phyloP scores from a whole-genome alignment of 2,113 vertebrate species.

The Zosterops hypoxanthus region DNA sequence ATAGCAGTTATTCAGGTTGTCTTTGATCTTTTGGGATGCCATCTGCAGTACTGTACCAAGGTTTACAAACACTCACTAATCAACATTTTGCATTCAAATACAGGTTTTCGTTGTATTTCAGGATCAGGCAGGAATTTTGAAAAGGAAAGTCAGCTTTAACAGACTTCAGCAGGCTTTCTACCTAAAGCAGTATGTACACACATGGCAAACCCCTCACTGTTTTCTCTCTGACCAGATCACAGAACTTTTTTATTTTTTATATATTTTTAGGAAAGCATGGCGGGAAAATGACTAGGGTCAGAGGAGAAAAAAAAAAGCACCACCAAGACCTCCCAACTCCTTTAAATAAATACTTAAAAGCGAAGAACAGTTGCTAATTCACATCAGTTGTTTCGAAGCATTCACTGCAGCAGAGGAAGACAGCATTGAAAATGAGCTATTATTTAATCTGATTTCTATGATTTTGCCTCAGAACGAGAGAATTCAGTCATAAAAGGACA shows the following conservation, averaged over 20 bases:
- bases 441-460: background rate
- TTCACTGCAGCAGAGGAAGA: background rate
- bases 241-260: background rate
- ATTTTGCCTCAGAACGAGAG: background rate
- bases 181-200: background rate
- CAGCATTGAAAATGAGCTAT: background rate
- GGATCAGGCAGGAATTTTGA: slow-evolving; percentile 6
- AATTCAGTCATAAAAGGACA: background rate
- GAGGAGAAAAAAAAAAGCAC: background rate
- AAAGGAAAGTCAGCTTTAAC: background rate
- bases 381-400: background rate
- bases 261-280: background rate
- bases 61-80: background rate
- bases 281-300: background rate
- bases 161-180: background rate
- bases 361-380: slow-evolving; percentile 1
- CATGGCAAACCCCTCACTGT: background rate
- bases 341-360: slow-evolving; percentile 2
- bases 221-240: background rate
- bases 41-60: background rate
- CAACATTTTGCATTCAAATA: background rate
- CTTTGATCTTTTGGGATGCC: slow-evolving; percentile 26
- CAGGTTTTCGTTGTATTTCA: background rate
- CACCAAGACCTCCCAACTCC: background rate
- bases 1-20: background rate